Evolutionary conservation across 1,140 invertebrate genomes (phyloP).

Genomic region (Platorchestia sp.): DNA sequence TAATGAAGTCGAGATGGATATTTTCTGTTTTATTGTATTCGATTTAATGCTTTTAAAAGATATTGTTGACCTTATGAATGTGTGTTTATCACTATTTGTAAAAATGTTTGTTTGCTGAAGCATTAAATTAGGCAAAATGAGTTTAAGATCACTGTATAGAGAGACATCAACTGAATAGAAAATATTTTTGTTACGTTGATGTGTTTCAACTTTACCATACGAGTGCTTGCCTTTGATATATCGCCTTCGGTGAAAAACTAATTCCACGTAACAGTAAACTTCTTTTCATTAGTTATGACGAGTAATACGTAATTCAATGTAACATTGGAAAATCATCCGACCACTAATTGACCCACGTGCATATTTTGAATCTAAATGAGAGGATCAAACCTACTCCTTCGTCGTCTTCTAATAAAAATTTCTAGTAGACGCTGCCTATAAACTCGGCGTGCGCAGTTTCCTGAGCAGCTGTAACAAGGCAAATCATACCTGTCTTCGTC

Average conservation of each 20-base stretch:
- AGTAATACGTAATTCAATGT: not conserved
- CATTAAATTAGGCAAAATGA: not conserved
- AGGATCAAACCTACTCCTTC: not conserved
- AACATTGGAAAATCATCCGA: not conserved
- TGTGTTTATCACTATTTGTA: not conserved
- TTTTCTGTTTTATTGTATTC: not conserved
- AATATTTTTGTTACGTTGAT: not conserved
- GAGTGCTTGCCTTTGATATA: not conserved
- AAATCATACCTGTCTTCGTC: not conserved
- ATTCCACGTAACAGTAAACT: not conserved
- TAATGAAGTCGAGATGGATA: not conserved
- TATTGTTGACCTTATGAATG: not conserved
- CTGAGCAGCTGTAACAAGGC: not conserved
- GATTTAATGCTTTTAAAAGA: not conserved
- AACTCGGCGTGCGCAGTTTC: not conserved
- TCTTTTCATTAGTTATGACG: not conserved
- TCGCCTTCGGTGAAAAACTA: not conserved
- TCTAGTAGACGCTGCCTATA: not conserved
- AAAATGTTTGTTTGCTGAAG: not conserved
- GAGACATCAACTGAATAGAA: not conserved
- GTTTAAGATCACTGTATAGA: not conserved
- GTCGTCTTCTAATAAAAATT: not conserved
- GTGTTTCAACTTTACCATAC: not conserved
- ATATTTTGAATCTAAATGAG: not conserved
- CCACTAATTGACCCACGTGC: not conserved